phyloP scores from a whole-genome alignment of 2,888 invertebrate species.

The Clepsis dumicolana region DNA sequence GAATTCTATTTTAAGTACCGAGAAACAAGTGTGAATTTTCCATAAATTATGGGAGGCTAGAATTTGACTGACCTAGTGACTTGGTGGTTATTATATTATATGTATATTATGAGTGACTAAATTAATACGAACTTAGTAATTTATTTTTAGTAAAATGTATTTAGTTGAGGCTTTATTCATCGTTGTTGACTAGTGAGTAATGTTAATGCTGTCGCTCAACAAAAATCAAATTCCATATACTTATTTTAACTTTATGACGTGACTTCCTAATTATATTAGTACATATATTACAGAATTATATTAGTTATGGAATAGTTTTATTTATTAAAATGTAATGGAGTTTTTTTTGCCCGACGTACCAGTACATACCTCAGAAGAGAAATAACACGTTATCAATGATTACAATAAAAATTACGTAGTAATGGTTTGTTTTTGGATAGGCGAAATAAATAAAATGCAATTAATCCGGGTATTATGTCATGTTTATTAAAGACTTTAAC shows the following conservation, averaged over 20 bases:
- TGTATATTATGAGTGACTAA: neutral
- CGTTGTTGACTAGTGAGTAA: slow-evolving; percentile 39
- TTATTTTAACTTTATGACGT: neutral
- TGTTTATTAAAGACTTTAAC: no score
- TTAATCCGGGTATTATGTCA: no score
- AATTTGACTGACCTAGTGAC: neutral
- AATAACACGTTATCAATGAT: no score
- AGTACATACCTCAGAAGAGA: no score
- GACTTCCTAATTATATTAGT: neutral
- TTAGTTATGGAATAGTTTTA: neutral
- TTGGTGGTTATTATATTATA: neutral
- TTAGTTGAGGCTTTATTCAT: slow-evolving; percentile 4
- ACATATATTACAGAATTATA: slow-evolving; percentile 3
- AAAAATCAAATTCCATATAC: neutral
- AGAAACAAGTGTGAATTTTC: neutral
- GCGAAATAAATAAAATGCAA: no score
- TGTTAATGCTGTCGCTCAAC: slow-evolving; percentile 23
- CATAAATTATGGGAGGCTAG: neutral
- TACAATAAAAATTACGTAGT: no score
- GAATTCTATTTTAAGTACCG: neutral
- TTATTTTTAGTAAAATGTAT: slow-evolving; percentile 2
- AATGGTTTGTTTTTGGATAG: no score
- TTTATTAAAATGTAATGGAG: neutral
- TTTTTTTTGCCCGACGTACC: no score
- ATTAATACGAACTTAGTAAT: slow-evolving; percentile 1